Conservation (phyloP, 2,113 vertebrate species). For the Ploceus nigricollis region DNA sequence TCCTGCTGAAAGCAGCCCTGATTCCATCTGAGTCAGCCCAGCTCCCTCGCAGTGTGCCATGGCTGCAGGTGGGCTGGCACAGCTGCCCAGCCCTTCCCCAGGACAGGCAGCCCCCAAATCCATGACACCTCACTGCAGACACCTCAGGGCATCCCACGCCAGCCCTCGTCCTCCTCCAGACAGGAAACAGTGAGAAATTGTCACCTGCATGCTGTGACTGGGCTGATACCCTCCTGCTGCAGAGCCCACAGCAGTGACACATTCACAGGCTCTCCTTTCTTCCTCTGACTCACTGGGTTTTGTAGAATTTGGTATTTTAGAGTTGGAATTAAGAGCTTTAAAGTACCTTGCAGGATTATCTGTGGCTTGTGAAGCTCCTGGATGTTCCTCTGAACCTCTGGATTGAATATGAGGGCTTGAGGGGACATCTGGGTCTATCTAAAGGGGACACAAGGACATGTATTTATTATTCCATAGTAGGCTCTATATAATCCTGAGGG, state of each 20-base stretch:
- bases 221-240: neutral
- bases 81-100: neutral
- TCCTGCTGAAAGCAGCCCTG: neutral
- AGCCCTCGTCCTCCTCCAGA: neutral
- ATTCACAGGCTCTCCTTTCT: neutral
- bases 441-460: neutral
- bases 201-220: neutral
- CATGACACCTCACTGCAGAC: neutral
- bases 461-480: neutral
- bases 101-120: neutral
- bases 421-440: neutral
- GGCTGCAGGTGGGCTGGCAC: neutral
- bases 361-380: neutral
- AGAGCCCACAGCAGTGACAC: neutral
- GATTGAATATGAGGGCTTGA: neutral
- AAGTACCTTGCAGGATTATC: neutral
- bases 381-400: neutral
- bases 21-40: neutral
- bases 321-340: neutral
- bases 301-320: neutral
- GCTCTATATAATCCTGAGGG: neutral
- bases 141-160: rapidly evolving
- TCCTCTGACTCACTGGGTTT: neutral
- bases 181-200: neutral
- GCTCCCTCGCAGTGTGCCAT: rapidly evolving